Evolutionary conservation across 2,797 vertebrate species (phyloP).

Genomic region (Neostethus bicornis): DNA sequence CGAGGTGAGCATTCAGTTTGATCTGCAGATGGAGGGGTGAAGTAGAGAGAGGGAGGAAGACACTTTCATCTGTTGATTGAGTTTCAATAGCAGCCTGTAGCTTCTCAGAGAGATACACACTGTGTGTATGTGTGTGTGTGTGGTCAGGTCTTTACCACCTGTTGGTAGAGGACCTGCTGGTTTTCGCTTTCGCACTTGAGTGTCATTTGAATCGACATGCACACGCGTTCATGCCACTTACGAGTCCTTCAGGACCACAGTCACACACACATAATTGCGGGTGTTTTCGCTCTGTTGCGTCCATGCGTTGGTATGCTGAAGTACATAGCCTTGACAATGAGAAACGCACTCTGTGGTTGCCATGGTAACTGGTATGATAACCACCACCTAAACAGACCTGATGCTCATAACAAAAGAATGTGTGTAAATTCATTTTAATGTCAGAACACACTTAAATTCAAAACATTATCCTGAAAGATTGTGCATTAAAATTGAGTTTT

Average conservation of each 20-base stretch:
- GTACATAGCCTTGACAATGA: constrained; percentile 64
- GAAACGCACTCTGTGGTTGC: constrained; percentile 76
- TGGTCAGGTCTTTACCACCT: constrained; percentile 43
- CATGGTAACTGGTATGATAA: constrained; percentile 82
- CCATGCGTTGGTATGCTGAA: constrained; percentile 67
- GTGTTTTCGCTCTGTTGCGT: constrained; percentile 13
- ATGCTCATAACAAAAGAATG: constrained; percentile 21
- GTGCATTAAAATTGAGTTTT: too few relatives aligned
- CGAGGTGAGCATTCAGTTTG: constrained; percentile 84
- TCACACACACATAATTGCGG: constrained; percentile 12
- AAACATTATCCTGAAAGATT: too few relatives aligned
- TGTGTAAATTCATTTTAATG: constrained; percentile 6
- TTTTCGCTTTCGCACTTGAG: not conserved
- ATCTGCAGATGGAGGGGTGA: not conserved
- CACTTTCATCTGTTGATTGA: constrained; percentile 53
- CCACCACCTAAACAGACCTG: constrained; percentile 55
- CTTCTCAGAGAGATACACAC: constrained; percentile 18
- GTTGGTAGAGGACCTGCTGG: constrained; percentile 37
- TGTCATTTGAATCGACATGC: constrained; percentile 1
- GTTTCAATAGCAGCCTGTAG: constrained; percentile 52
- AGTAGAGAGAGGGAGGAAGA: constrained; percentile 31
- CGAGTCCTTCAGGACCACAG: not conserved
- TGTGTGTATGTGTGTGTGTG: constrained; percentile 9
- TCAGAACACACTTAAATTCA: constrained; percentile 3
- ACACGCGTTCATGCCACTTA: constrained; percentile 1